Evolutionary conservation across 2,888 invertebrate species (phyloP), one percentile per base, ranked within the genome.

Genomic region (Pemphredon lugubris): DNA sequence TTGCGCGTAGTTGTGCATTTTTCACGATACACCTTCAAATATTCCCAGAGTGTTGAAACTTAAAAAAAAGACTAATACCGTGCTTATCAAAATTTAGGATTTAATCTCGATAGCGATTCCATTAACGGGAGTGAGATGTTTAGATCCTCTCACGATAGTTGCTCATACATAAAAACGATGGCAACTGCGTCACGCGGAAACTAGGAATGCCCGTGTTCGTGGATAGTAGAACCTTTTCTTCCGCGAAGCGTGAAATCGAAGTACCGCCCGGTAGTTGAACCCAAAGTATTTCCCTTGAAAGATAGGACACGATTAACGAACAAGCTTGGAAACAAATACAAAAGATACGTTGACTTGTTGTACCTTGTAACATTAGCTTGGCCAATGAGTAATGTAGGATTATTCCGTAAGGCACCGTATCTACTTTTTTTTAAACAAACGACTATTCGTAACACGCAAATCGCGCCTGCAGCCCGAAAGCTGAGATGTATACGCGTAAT

Each of bases 191-290:
- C 14, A 16, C 58, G 40, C 74, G 47, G 69, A 61, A 51, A 71
- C 45, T 54, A 51, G 23, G 54, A 14, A 11, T 11, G 18, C 13
- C 30, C 21, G 44, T 7, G 37, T 39, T 63, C 21, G 45, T 13
- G 51, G 53, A 9, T 11, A 32, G 26, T 26, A 42, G 21, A 21
- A 55, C 37, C 57, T 55, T 60, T 60, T 55, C 47, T 69, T 42
- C 67, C 48, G 30, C 48, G 45, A 55, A 75, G 77, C 81, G 67
- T 80, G 77, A 79, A 79, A 79, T 80, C 72, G 75, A 75, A 74
- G 59, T 40, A 70, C 67, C 40, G 51, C 23, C 64, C 59, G 60
- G 34, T 18, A 40, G 55, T 64, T 47, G 26, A 47, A 50, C 47
- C 58, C 44, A 47, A 51, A 70, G 59, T 60, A 59, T 57, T 68